Conservation (phyloP, 1,140 invertebrate species). For the Heliconius eleuchia region DNA sequence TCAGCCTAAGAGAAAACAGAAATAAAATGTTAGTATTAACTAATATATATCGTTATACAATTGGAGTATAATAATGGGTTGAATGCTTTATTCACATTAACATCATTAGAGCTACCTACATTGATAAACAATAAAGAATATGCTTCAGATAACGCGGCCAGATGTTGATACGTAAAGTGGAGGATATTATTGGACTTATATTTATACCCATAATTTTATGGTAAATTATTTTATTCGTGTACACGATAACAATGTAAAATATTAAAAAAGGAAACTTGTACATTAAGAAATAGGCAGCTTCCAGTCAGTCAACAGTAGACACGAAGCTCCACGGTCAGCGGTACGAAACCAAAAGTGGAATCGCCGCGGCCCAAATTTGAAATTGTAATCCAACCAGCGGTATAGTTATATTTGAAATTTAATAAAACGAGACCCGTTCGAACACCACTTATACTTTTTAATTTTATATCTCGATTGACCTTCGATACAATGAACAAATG, state of each 20-base stretch:
- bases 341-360: constrained; percentile 53
- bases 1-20: too few species aligned
- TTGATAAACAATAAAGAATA: background rate
- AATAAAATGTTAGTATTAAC: too few species aligned
- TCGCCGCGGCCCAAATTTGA: constrained; percentile 63
- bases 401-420: constrained; percentile 77
- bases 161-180: constrained; percentile 6
- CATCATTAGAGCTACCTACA: background rate
- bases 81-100: background rate
- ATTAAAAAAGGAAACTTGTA: constrained; percentile 7
- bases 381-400: constrained; percentile 72
- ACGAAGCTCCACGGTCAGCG: constrained; percentile 9
- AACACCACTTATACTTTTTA: constrained; percentile 78
- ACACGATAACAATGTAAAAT: background rate
- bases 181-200: background rate
- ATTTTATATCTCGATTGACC: constrained; percentile 76
- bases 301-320: background rate
- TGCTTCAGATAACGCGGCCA: background rate
- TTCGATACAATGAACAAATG: constrained; percentile 69
- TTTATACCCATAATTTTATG: background rate
- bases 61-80: too few species aligned
- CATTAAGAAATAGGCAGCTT: constrained; percentile 6
- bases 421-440: constrained; percentile 69
- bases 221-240: background rate
- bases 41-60: too few species aligned